Base-by-base conservation (phyloP, 2,113 vertebrate species). In the Ondatra zibethicus region DNA sequence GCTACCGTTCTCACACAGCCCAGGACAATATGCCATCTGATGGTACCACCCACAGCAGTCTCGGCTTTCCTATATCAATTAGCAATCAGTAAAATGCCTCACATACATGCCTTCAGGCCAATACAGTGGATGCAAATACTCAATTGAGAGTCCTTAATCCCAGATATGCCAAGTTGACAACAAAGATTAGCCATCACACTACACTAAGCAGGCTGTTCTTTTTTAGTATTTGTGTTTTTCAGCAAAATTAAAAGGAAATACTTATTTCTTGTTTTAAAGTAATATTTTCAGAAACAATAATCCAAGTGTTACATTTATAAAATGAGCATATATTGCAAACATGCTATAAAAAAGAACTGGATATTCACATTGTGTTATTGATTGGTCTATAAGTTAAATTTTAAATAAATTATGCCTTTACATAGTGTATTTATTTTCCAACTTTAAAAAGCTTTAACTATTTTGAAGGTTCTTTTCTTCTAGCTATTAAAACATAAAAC, bases 221-320 rank as follows among this genome's bases (percentile, higher is more conserved):
- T 55, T 50, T 87, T 76, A 87, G 19, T n/a, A 3, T 47, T 78
- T 47, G 5, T 84, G 33, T 17, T 81, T 36, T 75, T 16, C 8
- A 84, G 63, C 89, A 94, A 94, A 93, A 95, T 39, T 73, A 89
- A 87, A 42, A 93, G 42, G 6, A 88, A 61, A 29, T 50, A 94
- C 17, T 65, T 92, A 77, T 27, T 95, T 72, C 29, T 91, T 89
- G 5, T 39, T 95, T 97, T 65, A 93, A 84, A 95, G 4, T 0
- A n/a, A 66, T 76, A 65, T 89, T 87, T 39, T 36, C 47, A 80
- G 42, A 52, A 39, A 90, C 7, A 88, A 16, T 89, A 31, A 81
- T 45, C 8, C 77, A 61, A 42, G n/a, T 3, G 68, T 77, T 80
- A 80, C 9, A 12, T 89, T n/a, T 70, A 84, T 66, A 90, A 95